These are phyloP conservation scores for Panagrolaimus sp. DNA, from an alignment of 1,140 invertebrate genomes.

Conservation along the genomic window DNA sequence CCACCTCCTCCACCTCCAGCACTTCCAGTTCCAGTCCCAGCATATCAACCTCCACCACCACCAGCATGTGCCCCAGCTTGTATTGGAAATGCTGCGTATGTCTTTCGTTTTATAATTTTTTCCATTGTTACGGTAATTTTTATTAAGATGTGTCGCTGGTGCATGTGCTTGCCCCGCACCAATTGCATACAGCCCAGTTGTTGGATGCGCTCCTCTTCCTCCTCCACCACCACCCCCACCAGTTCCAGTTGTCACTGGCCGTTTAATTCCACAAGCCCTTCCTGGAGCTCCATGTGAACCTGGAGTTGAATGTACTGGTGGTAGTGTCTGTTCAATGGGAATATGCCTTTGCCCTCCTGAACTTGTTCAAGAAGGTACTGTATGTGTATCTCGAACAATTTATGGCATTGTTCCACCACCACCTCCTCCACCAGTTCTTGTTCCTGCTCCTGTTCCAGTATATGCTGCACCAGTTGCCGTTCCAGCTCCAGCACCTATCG, in stretches of 20 bases:
- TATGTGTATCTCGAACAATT: slow-evolving; percentile 47
- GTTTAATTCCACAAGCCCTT: slow-evolving; percentile 48
- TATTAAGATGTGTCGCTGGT: slow-evolving; percentile 26
- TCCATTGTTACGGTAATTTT: not conserved
- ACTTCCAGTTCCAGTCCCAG: slow-evolving; percentile 19
- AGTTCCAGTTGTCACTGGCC: slow-evolving; percentile 43
- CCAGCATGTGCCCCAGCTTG: slow-evolving; percentile 9
- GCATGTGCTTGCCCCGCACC: slow-evolving; percentile 32
- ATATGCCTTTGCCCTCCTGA: slow-evolving; percentile 50
- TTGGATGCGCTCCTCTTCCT: slow-evolving; percentile 33
- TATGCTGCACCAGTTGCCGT: slow-evolving; percentile 9
- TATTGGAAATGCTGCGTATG: slow-evolving; percentile 21
- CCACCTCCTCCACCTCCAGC: slow-evolving; percentile 19
- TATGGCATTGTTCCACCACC: slow-evolving; percentile 37
- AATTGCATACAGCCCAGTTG: slow-evolving; percentile 35
- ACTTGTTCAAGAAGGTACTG: slow-evolving; percentile 49
- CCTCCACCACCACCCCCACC: slow-evolving; percentile 31
- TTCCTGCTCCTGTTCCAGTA: slow-evolving; percentile 26
- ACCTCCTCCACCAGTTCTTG: slow-evolving; percentile 28
- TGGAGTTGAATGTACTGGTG: slow-evolving; percentile 54
- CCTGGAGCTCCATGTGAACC: slow-evolving; percentile 53
- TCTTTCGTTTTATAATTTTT: not conserved
- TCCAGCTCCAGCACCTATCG: slow-evolving; percentile 24
- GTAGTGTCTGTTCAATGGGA: slow-evolving; percentile 47
- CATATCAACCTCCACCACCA: not conserved